Base-by-base conservation (phyloP, 2,888 invertebrate genomes). In the Diaprepes abbreviatus region DNA sequence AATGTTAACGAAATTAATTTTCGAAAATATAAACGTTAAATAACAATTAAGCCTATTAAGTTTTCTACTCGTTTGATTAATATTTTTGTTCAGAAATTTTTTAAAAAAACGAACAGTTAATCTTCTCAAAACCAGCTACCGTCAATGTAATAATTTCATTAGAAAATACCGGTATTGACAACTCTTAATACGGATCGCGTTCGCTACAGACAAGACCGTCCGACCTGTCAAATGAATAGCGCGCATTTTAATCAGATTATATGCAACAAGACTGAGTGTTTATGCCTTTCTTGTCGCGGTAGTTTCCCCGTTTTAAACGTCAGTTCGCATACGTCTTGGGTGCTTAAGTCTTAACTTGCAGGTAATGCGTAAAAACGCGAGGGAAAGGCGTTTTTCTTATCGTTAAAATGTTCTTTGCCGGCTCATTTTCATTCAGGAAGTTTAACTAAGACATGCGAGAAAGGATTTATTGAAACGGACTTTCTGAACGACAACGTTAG, bases 241-340 rank as follows among this genome's bases (percentile, higher is more conserved):
- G 21, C 57, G 45, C 35, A 58, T 58, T 57, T 66, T 58, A 66
- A 66, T 66, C 65, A 48, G 57, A 66, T 57, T 66, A 58, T 58
- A 48, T 17, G 48, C 21, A 33, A 48, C 50, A 45, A 50, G 48
- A 16, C 31, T 33, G 48, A 48, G 48, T 75, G 73, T 75, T 74
- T 75, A 74, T 74, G 73, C 73, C 71, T 68, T 70, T 74, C 75
- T 76, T 70, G 72, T 76, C 70, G 67, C 57, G 64, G 73, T 73
- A 71, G 73, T 75, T 72, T 73, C 71, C 73, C 74, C 75, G 70
- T 75, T 73, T 73, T 70, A 72, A 59, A 71, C 74, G 76, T 76
- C 75, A 72, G 70, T 72, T 72, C 74, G 76, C 74, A 76, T 76
- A 74, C 70, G 62, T 75, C 66, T 71, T 24, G 28, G 60, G 14